Evolutionary conservation across 1,140 invertebrate species (phyloP), one percentile per base, ranked within the genome.

Genomic region (Oncopodura yosiiana): DNA sequence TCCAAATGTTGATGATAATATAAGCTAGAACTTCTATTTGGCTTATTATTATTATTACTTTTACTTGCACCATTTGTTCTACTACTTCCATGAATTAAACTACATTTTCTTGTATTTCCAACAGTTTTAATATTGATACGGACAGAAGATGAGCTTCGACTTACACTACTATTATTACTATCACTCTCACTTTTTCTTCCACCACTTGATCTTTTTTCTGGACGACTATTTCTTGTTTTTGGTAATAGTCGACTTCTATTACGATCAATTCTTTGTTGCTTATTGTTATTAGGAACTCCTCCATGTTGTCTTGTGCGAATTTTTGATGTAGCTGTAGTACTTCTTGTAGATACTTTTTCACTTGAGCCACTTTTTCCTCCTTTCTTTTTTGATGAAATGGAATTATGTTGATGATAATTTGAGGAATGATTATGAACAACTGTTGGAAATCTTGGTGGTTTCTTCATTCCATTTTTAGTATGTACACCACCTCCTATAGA

Each of bases 111-210:
- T n/a, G n/a, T n/a, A n/a, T n/a, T n/a, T n/a, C n/a, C n/a, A n/a
- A n/a, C n/a, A n/a, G n/a, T n/a, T n/a, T n/a, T n/a, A n/a, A n/a
- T n/a, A n/a, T n/a, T 41, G 38, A 46, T 27, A 29, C 53, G 14
- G 14, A 44, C 49, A 19, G 37, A 27, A 23, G 53, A 56, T 29
- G 37, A 48, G 36, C 43, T 51, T 53, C 48, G 49, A 37, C 53
- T 51, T 16, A 45, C 53, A 48, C 49, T 49, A 46, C 48, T 46
- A 30, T 60, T 49, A 48, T 44, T 49, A 46, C 48, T 46, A 30
- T 60, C 58, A 53, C 58, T 60, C 36, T 53, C 41, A 44, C 53
- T 56, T 39, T 49, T 48, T 26, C 54, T 46, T 21, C 30, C 42
- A 18, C 37, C 39, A n/a, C n/a, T n/a, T n/a, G n/a, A n/a, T n/a